phyloP scores from a whole-genome alignment of 1,140 invertebrate genomes.

The Listronotus bonariensis region DNA sequence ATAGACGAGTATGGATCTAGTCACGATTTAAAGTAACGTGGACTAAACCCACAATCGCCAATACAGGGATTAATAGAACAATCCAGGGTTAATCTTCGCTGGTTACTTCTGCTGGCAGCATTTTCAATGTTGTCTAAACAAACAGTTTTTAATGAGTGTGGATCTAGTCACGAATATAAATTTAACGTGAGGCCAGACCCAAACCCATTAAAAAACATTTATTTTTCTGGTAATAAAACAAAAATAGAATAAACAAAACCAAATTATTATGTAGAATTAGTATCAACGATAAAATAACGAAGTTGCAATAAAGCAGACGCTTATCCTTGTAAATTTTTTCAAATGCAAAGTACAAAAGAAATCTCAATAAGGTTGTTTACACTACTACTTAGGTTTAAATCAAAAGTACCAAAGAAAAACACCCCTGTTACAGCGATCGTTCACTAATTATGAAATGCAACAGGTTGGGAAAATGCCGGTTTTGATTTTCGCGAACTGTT shows the following conservation, averaged over 20 bases:
- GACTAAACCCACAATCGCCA: conserved; percentile 79
- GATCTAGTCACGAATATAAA: conserved; percentile 78
- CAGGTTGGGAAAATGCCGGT: conserved; percentile 43
- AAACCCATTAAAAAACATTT: conserved; percentile 65
- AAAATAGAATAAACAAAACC: too few species aligned
- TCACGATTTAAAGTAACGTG: conserved; percentile 69
- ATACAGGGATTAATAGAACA: conserved; percentile 57
- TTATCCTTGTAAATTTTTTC: too few species aligned
- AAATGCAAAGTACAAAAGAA: too few species aligned
- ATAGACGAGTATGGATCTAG: conserved; percentile 88
- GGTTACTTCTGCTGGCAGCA: too few species aligned
- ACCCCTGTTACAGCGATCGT: neutral
- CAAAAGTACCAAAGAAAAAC: too few species aligned
- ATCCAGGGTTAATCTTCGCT: neutral
- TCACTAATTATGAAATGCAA: conserved; percentile 30
- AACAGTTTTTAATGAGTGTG: conserved; percentile 75
- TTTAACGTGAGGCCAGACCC: conserved; percentile 70
- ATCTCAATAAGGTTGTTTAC: too few species aligned
- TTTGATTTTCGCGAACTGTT: conserved; percentile 25
- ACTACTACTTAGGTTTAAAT: too few species aligned
- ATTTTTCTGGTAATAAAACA: conserved; percentile 10
- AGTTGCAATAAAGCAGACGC: too few species aligned
- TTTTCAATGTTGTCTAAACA: conserved; percentile 1
- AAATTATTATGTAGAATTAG: too few species aligned
- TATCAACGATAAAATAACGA: too few species aligned